These are phyloP conservation scores for Pangasius larnaudii DNA, from an alignment of 2,797 vertebrate species.

Conservation along the genomic window DNA sequence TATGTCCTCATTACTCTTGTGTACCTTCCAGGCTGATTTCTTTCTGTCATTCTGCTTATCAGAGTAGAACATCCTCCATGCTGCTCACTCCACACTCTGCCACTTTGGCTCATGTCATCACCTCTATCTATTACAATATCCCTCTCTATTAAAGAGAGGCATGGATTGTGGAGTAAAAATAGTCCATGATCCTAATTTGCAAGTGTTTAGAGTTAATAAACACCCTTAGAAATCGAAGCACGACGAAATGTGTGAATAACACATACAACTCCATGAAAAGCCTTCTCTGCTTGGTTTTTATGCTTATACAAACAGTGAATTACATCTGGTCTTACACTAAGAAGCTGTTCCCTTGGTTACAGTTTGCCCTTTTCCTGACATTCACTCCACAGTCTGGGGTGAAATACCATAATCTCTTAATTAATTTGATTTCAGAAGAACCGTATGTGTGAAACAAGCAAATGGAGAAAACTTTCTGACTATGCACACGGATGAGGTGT, in stretches of 20 bases:
- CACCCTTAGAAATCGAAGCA: neutral
- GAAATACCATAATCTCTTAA: constrained; percentile 22
- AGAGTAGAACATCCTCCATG: neutral
- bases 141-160: constrained; percentile 13
- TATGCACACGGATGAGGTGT: neutral
- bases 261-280: neutral
- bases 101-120: neutral
- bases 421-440: constrained; percentile 24
- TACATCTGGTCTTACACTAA: constrained; percentile 19
- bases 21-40: neutral
- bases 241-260: neutral
- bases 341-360: constrained; percentile 39
- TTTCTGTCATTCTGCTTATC: constrained; percentile 10
- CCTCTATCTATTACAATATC: neutral
- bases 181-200: neutral
- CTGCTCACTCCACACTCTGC: constrained; percentile 5
- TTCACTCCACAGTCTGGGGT: constrained; percentile 8
- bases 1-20: neutral
- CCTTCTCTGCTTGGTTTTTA: neutral
- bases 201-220: neutral
- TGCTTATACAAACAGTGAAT: neutral
- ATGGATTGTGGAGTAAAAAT: constrained; percentile 1
- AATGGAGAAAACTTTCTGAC: neutral
- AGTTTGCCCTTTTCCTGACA: constrained; percentile 18
- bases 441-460: neutral